These are phyloP conservation scores for Bujurquina vittata DNA, from an alignment of 2,113 vertebrate species.

Conservation along the genomic window DNA sequence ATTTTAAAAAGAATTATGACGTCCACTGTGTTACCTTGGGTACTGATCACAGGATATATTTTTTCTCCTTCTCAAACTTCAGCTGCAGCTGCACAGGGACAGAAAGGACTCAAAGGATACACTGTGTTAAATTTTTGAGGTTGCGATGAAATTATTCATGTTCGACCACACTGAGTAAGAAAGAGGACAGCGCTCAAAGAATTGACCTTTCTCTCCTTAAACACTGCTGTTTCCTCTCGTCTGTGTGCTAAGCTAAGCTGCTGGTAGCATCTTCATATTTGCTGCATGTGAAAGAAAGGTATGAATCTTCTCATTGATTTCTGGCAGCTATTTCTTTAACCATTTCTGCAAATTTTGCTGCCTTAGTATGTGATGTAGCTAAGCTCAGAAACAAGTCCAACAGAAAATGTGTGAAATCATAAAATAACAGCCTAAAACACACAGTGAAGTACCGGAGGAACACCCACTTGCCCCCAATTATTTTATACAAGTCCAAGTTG, in stretches of 20 bases:
- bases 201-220: not conserved
- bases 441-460: not conserved
- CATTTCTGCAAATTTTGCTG: not conserved
- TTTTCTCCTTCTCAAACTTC: not conserved
- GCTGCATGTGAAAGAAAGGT: not conserved
- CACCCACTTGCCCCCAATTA: not conserved
- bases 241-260: not conserved
- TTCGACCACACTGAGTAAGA: not conserved
- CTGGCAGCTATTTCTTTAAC: not conserved
- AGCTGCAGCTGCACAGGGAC: not conserved
- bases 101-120: not conserved
- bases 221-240: not conserved
- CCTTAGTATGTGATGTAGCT: not conserved
- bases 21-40: not conserved
- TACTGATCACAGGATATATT: not conserved
- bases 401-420: not conserved
- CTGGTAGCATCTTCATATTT: not conserved
- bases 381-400: not conserved
- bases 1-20: slow-evolving; percentile 6
- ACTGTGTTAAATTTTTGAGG: slow-evolving; percentile 5
- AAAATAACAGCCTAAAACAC: not conserved
- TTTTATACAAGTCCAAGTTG: not conserved
- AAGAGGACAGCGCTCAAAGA: not conserved
- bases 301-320: not conserved
- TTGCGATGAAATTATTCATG: not conserved